These are phyloP conservation scores for Trichacis sp. DNA, from an alignment of 2,888 invertebrate genomes.

Conservation along the genomic window DNA sequence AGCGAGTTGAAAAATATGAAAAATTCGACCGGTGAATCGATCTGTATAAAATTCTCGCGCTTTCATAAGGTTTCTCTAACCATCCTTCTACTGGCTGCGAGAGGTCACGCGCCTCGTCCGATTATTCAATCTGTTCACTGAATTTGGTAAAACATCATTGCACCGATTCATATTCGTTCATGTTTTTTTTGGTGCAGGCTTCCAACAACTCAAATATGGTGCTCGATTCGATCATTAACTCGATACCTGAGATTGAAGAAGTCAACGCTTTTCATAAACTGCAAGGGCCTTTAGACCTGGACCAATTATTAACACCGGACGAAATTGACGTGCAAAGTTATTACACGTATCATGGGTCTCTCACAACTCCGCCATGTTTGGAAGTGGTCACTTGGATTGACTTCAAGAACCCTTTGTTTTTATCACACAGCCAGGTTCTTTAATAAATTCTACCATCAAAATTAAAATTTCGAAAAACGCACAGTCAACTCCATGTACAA, in stretches of 20 bases:
- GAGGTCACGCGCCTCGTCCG: too few relatives aligned
- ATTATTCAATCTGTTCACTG: too few relatives aligned
- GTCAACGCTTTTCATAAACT: constrained; percentile 71
- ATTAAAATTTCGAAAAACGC: neutral
- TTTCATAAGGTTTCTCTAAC: too few relatives aligned
- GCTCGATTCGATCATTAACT: constrained; percentile 70
- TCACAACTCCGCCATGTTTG: constrained; percentile 88
- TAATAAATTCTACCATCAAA: neutral
- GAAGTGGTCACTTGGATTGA: constrained; percentile 91
- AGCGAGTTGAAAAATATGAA: too few relatives aligned
- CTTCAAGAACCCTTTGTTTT: constrained; percentile 78
- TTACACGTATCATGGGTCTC: constrained; percentile 86
- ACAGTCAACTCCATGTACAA: neutral
- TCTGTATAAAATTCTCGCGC: too few relatives aligned
- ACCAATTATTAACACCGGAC: constrained; percentile 54
- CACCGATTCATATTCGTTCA: too few relatives aligned
- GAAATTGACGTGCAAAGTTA: constrained; percentile 72
- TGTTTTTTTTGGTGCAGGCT: constrained; percentile 51
- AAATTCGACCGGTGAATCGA: too few relatives aligned
- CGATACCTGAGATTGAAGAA: constrained; percentile 72
- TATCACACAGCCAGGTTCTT: constrained; percentile 76
- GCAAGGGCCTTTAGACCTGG: constrained; percentile 48
- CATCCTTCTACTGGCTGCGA: too few relatives aligned
- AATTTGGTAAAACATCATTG: constrained; percentile 1
- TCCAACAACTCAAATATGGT: constrained; percentile 51